These are phyloP conservation scores for Mellilla xanthometata DNA, from an alignment of 2,888 invertebrate species.

Conservation along the genomic window DNA sequence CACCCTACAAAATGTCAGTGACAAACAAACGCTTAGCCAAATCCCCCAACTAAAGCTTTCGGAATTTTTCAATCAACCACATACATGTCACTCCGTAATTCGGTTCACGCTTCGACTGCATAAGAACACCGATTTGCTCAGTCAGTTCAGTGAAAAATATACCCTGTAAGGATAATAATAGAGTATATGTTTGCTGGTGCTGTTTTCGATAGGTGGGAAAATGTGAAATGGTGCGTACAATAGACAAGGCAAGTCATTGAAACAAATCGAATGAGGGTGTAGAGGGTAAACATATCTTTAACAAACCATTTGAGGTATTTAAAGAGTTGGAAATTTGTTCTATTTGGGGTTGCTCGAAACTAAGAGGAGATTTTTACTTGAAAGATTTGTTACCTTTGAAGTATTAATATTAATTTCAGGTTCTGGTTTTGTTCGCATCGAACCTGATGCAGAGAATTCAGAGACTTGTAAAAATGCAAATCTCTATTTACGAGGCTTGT, in stretches of 20 bases:
- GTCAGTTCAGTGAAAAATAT: conserved; percentile 40
- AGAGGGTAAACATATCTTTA: conserved; percentile 51
- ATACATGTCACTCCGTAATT: conserved; percentile 68
- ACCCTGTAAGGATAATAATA: conserved; percentile 25
- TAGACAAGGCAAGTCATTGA: conserved; percentile 56
- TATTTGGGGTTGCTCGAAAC: too few relatives aligned
- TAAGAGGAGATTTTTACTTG: too few relatives aligned
- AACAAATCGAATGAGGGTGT: conserved; percentile 63
- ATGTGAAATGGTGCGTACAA: conserved; percentile 68
- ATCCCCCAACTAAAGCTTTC: conserved; percentile 44
- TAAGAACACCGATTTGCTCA: conserved; percentile 54
- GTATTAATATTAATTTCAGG: too few relatives aligned
- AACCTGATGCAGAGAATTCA: too few relatives aligned
- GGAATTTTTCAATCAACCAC: conserved; percentile 76
- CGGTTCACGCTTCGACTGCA: conserved; percentile 50
- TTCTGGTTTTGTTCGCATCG: too few relatives aligned
- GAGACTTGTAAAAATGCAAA: too few relatives aligned
- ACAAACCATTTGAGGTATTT: conserved; percentile 36
- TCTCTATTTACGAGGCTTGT: too few relatives aligned
- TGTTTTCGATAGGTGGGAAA: conserved; percentile 37
- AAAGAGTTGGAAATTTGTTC: conserved; percentile 15
- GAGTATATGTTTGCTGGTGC: conserved; percentile 26
- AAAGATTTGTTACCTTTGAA: background rate
- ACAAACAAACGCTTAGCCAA: conserved; percentile 57
- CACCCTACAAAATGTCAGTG: conserved; percentile 59